Evolutionary conservation across 2,888 invertebrate genomes (phyloP).

Genomic region (Lasius fuliginosus): DNA sequence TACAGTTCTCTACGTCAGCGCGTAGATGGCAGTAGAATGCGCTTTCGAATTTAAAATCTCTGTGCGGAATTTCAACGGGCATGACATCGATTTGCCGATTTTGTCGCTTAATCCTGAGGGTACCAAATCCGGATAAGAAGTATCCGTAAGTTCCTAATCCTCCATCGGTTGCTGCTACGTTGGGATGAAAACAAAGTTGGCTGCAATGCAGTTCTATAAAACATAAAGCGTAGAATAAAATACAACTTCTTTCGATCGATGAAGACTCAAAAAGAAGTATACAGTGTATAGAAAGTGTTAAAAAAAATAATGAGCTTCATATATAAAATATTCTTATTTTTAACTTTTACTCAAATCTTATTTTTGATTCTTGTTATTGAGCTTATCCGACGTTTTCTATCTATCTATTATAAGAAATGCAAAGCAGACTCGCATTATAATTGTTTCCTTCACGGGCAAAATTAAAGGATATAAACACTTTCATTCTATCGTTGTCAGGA

Average conservation of each 20-base stretch:
- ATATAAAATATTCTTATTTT: not conserved
- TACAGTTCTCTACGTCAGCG: slow-evolving; percentile 75
- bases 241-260: not conserved
- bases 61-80: slow-evolving; percentile 15
- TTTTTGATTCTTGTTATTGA: not conserved
- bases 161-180: slow-evolving; percentile 17
- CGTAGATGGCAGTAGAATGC: slow-evolving; percentile 79
- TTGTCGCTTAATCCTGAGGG: slow-evolving; percentile 29
- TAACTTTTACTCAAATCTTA: not conserved
- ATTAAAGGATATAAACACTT: not conserved
- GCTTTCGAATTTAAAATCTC: slow-evolving; percentile 73
- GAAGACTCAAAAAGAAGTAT: too few species aligned
- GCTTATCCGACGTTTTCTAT: not conserved
- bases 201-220: not conserved
- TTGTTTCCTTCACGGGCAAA: not conserved
- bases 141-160: slow-evolving; percentile 31
- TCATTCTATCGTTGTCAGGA: not conserved
- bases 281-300: not conserved
- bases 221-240: slow-evolving; percentile 12
- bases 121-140: slow-evolving; percentile 24
- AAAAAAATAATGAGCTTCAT: not conserved
- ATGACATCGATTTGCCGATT: slow-evolving; percentile 28
- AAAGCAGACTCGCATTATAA: not conserved
- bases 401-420: not conserved
- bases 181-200: slow-evolving; percentile 30